Evolutionary conservation across 1,140 invertebrate species (phyloP).

Genomic region (Ostrea denselamellosa): DNA sequence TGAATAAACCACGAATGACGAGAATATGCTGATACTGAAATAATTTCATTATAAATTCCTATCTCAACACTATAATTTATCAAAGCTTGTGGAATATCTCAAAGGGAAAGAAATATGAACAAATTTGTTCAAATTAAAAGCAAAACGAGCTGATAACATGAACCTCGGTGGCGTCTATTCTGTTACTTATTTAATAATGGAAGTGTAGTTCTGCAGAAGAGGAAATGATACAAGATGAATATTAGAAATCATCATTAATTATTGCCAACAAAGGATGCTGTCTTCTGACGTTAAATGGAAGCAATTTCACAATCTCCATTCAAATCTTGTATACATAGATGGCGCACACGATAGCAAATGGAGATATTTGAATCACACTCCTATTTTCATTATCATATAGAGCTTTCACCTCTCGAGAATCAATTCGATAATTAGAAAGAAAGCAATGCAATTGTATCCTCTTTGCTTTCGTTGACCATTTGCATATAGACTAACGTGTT

Average conservation of each 20-base stretch:
- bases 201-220: background rate
- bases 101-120: background rate
- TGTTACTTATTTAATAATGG: background rate
- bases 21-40: background rate
- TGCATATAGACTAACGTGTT: conserved; percentile 13
- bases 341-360: background rate
- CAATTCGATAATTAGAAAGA: conserved; percentile 6
- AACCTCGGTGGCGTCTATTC: background rate
- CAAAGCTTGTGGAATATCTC: background rate
- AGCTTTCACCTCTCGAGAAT: background rate
- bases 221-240: background rate
- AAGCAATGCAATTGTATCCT: conserved; percentile 7
- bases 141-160: background rate
- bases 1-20: too few relatives aligned
- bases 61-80: background rate
- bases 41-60: background rate
- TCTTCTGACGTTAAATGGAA: background rate
- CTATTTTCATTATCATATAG: conserved; percentile 10
- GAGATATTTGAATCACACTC: background rate
- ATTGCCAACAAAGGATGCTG: background rate
- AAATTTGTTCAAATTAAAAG: conserved; percentile 7
- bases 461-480: conserved; percentile 1
- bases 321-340: background rate
- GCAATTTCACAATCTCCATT: background rate
- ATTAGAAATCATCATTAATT: background rate